Evolutionary conservation across 2,797 vertebrate species (phyloP), one percentile per base, ranked within the genome.

Genomic region (Enteromius paludinosus): DNA sequence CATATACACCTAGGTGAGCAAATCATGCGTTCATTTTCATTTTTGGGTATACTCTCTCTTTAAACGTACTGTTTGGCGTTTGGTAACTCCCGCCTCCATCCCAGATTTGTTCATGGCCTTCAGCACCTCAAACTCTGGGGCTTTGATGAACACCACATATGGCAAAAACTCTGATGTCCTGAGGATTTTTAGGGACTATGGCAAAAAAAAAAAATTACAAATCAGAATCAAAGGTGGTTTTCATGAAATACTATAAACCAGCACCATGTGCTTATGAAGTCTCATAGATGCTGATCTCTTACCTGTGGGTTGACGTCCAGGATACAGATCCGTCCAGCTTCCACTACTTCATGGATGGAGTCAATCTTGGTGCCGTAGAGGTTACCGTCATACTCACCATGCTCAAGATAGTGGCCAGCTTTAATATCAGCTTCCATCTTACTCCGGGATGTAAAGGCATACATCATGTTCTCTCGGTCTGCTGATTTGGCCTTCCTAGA

Each of bases 241-340:
- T 65, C 7, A 52, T 35, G 14, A 23, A 54, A n/a, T 35, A 23
- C 30, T 56, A 23, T 5, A 38, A 56, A 56, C 17, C 33, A 35
- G 3, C 28, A 73, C 15, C 4, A 9, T 18, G 25, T 47, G 15
- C 15, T 47, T 47, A 56, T 38, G 3, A 33, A 33, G 38, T 47
- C 41, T 77, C 15, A 47, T 47, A 1, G 5, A 64, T 41, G 7
- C 25, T 47, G 11, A 38, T 25, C 12, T 52, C 17, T 49, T 79
- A 98, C 98, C 97, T 99, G 97, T 7, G 97, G 97, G 90, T 97
- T 97, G 81, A 96, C 96, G 0, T 99, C 97, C 93, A 99, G 93
- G 74, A 98, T 94, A 89, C 98, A 99, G 93, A 98, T 89, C 62
- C 97, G 96, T 81, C 97, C 96, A 0, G 96, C 92, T 12, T 96